A percentile compares a stretch with the other conserved stretches of the same genome.
Conservation (phyloP, 2,888 invertebrate genomes). For the Stenichneumon culpator region DNA sequence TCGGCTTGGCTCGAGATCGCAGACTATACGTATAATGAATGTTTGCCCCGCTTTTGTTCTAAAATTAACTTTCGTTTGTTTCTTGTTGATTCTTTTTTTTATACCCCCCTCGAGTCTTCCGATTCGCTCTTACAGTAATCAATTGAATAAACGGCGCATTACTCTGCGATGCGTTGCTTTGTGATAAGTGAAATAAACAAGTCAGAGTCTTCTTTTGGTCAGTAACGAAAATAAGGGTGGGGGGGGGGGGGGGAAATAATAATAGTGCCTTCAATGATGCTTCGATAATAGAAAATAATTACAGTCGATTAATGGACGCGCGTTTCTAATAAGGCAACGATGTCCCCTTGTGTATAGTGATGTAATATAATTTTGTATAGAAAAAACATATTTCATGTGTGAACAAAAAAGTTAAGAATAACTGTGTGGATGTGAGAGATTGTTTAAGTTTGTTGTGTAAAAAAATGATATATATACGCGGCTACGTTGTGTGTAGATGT, state of each 20-base stretch:
- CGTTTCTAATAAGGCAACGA: slow-evolving; percentile 1
- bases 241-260: slow-evolving; percentile 19
- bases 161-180: neutral
- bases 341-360: slow-evolving; percentile 16
- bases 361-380: slow-evolving; percentile 39
- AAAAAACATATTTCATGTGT: neutral
- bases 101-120: slow-evolving; percentile 60
- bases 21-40: slow-evolving; percentile 13
- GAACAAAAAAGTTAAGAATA: slow-evolving; percentile 24
- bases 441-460: slow-evolving; percentile 49
- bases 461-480: neutral
- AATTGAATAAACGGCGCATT: slow-evolving; percentile 42
- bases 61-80: slow-evolving; percentile 6
- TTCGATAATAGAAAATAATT: slow-evolving; percentile 34
- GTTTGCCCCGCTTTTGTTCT: slow-evolving; percentile 9
- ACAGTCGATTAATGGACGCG: slow-evolving; percentile 9
- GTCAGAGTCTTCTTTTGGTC: slow-evolving; percentile 32
- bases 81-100: slow-evolving; percentile 16
- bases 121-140: slow-evolving; percentile 62
- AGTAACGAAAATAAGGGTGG: slow-evolving; percentile 25
- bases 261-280: slow-evolving; percentile 65
- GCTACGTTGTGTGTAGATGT: neutral
- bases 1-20: slow-evolving; percentile 62
- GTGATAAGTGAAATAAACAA: slow-evolving; percentile 19
- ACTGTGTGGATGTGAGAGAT: slow-evolving; percentile 20